A percentile compares a stretch with the other conserved stretches of the same genome.
These are phyloP conservation scores for Grus americana DNA, from an alignment of 2,113 vertebrate species.

Conservation along the genomic window DNA sequence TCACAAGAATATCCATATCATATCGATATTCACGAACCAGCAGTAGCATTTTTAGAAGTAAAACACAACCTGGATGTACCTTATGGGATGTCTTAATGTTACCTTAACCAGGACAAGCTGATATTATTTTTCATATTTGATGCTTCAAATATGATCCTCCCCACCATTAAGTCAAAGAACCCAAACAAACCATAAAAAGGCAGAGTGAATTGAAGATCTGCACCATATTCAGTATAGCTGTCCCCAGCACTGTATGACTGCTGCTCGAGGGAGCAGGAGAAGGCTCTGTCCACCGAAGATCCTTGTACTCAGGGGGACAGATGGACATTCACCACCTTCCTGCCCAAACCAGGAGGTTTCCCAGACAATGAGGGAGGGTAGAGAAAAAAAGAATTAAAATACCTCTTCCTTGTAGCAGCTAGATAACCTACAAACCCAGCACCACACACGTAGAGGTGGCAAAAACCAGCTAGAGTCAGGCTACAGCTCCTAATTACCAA, in stretches of 20 bases:
- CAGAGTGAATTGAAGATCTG: neutral
- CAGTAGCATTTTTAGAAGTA: neutral
- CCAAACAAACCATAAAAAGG: neutral
- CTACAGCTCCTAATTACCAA: neutral
- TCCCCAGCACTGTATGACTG: neutral
- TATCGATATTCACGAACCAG: neutral
- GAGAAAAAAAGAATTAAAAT: neutral
- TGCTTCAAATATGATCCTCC: neutral
- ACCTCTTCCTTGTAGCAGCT: neutral
- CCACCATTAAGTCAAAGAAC: neutral
- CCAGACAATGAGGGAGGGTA: neutral
- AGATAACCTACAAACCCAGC: neutral
- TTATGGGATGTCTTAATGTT: neutral
- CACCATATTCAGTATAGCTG: neutral
- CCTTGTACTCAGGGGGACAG: neutral
- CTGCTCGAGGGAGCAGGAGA: neutral
- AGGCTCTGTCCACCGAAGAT: neutral
- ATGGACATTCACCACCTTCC: neutral
- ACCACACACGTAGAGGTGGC: neutral
- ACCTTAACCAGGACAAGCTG: neutral
- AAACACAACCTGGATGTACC: neutral
- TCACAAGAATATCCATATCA: neutral
- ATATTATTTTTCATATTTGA: neutral
- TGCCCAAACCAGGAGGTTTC: neutral
- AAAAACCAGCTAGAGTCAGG: neutral